Percentiles rank a stretch among this genome's conserved stretches.
Evolutionary conservation across 2,113 vertebrate species (phyloP).

Genomic region (Delphinapterus leucas): DNA sequence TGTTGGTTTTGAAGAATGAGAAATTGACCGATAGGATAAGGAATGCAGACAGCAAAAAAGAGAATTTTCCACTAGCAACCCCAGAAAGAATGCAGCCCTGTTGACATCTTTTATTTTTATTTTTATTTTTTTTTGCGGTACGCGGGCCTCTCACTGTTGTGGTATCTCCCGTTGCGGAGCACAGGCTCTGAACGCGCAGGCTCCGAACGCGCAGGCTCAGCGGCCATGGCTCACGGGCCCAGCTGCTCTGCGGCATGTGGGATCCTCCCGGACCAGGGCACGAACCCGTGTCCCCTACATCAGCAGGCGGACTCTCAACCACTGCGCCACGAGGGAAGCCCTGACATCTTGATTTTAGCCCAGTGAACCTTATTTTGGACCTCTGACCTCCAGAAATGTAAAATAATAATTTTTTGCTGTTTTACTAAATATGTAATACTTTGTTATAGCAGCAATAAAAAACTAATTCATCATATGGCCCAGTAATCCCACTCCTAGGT

Average conservation of each 20-base stretch:
- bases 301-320: no score
- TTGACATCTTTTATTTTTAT: not conserved
- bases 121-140: no score
- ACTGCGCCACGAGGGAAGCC: no score
- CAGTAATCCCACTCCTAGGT: not conserved
- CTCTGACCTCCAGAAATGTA: not conserved
- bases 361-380: not conserved
- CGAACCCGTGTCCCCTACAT: no score
- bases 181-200: no score
- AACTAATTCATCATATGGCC: not conserved
- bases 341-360: not conserved
- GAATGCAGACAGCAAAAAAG: not conserved
- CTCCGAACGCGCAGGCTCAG: no score
- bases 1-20: not conserved
- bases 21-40: not conserved
- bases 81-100: not conserved
- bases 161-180: no score
- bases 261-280: no score
- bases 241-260: no score
- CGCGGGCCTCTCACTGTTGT: no score
- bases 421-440: not conserved
- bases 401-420: not conserved
- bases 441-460: not conserved
- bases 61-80: not conserved
- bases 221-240: no score